These are phyloP conservation scores for Dipodomys spectabilis DNA, from an alignment of 2,113 vertebrate genomes.

Conservation along the genomic window DNA sequence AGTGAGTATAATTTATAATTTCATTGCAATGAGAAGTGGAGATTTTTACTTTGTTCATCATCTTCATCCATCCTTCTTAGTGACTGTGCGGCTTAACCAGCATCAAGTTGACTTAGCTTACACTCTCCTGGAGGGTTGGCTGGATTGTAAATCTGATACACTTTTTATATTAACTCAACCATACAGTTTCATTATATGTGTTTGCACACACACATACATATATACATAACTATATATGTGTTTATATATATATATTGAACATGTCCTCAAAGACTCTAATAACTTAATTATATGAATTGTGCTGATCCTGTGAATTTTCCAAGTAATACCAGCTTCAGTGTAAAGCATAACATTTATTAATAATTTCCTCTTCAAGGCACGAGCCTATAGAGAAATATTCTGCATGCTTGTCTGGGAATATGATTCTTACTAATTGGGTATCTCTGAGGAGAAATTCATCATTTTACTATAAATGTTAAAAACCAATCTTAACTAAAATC, in stretches of 20 bases:
- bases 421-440: constrained; percentile 39
- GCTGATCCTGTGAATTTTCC: constrained; percentile 11
- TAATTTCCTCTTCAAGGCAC: constrained; percentile 30
- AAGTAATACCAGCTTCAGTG: constrained; percentile 7
- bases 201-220: too few species aligned
- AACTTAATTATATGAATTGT: constrained; percentile 16
- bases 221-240: not conserved
- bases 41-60: constrained; percentile 26
- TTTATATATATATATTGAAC: not conserved
- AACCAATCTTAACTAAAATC: constrained; percentile 34
- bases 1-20: constrained; percentile 88
- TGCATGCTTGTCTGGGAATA: not conserved
- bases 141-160: not conserved
- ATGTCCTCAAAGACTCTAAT: not conserved
- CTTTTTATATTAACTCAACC: constrained; percentile 13
- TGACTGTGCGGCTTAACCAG: not conserved
- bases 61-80: not conserved
- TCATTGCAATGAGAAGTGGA: constrained; percentile 1
- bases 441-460: not conserved
- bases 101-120: not conserved
- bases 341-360: not conserved
- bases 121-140: not conserved
- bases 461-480: constrained; percentile 54
- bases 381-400: not conserved
- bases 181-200: not conserved